A percentile compares a stretch with the other conserved stretches of the same genome.
phyloP scores from a whole-genome alignment of 2,113 vertebrate species.

The Melanocharis versteri region DNA sequence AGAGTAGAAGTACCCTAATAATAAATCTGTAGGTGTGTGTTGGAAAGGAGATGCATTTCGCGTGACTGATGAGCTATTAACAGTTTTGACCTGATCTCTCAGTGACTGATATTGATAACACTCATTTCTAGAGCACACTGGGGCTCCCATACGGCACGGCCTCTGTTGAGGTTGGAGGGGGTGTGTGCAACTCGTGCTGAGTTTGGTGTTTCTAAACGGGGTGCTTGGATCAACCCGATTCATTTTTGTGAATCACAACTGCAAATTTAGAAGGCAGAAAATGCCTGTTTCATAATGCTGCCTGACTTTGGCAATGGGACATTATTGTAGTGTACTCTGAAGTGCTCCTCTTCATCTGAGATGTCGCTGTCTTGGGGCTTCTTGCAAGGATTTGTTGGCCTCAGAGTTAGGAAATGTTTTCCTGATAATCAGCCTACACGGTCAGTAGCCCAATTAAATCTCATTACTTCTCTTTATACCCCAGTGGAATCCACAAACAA shows the following conservation, averaged over 20 bases:
- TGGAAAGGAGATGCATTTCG: neutral
- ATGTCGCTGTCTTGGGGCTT: neutral
- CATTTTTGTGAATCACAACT: slow-evolving; percentile 13
- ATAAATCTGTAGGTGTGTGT: slow-evolving; percentile 23
- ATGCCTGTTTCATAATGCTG: slow-evolving; percentile 6
- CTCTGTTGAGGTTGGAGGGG: neutral
- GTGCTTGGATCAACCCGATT: neutral
- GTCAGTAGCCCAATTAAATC: neutral
- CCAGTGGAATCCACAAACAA: neutral
- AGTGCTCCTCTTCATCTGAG: neutral
- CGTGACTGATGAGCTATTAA: slow-evolving; percentile 55
- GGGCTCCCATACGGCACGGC: neutral
- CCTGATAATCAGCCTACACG: neutral
- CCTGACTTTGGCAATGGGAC: neutral
- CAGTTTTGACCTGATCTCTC: slow-evolving; percentile 38
- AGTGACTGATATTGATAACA: slow-evolving; percentile 23
- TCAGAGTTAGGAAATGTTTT: neutral
- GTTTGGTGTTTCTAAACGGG: neutral
- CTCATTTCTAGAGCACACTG: neutral
- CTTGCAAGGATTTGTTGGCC: neutral
- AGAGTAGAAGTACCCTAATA: neutral
- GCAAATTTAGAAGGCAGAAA: slow-evolving; percentile 20
- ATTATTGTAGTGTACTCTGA: neutral
- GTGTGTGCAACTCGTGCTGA: neutral
- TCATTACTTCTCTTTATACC: neutral